Conservation (phyloP, 2,797 vertebrate species). For the Scolopax rusticola region DNA sequence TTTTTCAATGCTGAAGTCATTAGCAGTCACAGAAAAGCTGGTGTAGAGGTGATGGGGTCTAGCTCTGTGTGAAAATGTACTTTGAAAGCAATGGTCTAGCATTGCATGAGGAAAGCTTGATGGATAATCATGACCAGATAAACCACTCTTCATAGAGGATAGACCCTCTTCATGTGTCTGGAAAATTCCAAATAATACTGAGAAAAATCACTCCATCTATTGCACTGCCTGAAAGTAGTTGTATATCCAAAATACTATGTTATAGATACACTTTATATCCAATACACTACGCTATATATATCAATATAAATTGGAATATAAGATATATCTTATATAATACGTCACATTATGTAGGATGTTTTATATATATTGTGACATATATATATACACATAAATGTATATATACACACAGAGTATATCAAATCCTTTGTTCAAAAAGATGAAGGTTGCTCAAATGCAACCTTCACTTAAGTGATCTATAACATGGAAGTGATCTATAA, state of each 20-base stretch:
- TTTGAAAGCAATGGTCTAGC: neutral
- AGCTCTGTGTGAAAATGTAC: neutral
- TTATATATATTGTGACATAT: neutral
- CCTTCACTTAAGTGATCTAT: conserved; percentile 33
- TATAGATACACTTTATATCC: neutral
- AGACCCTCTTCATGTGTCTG: neutral
- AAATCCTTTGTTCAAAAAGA: neutral
- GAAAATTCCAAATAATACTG: neutral
- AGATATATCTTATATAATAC: neutral
- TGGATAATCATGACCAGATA: neutral
- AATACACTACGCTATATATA: neutral
- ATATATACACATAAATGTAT: neutral
- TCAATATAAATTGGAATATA: neutral
- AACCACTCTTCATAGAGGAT: neutral
- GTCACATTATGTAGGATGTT: neutral
- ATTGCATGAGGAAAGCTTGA: neutral
- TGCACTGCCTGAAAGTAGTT: neutral
- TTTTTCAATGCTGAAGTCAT: neutral
- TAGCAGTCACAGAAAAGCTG: neutral
- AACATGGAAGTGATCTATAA: conserved; percentile 4
- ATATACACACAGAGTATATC: neutral
- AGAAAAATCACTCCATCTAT: neutral
- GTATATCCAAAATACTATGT: neutral
- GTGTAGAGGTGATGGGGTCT: neutral
- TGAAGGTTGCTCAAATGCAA: conserved; percentile 1